Evolutionary conservation across 2,113 vertebrate species (phyloP), one percentile per base, ranked within the genome.

Genomic region (Scortum barcoo): DNA sequence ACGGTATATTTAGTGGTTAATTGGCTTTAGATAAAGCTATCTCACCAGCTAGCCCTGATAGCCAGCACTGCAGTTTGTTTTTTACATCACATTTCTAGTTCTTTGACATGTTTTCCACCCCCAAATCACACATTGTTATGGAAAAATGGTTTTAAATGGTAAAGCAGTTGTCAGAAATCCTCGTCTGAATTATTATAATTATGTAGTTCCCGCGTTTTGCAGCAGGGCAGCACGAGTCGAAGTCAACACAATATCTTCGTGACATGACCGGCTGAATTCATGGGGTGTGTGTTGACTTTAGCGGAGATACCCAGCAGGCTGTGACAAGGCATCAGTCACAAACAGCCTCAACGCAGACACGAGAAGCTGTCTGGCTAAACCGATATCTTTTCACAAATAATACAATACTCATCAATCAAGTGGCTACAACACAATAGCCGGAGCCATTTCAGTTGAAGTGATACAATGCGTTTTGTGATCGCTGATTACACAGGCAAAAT

Each of bases 401-500:
- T 70, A 74, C 44, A 40, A 62, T 30, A 4, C 61, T 88, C 73
- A 89, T 92, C 80, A 75, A 26, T 88, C 80, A 87, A 16, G n/a
- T 30, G 11, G 9, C 65, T 40, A 42, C 7, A 19, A n/a, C 26
- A 58, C 78, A 79, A 73, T n/a, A 81, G 40, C 72, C n/a, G 51
- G 84, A 42, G 61, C 68, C 42, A 56, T 81, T 80, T 74, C 76
- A 67, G 42, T 54, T 74, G 42, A 80, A 78, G 72, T 78, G 85
- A 72, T 80, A 61, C 36, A 82, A 91, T 76, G 65, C 46, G 24
- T 77, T 76, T 81, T 86, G 67, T 76, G 78, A 78, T 93, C 63
- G 81, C 76, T 88, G 87, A 90, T 90, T 89, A 73, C 66, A 83
- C 44, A 36, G 50, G 63, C 61, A 80, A 88, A 88, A 74, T 68